phyloP scores from a whole-genome alignment of 2,113 vertebrate genomes.

The Hirundichthys speculiger region DNA sequence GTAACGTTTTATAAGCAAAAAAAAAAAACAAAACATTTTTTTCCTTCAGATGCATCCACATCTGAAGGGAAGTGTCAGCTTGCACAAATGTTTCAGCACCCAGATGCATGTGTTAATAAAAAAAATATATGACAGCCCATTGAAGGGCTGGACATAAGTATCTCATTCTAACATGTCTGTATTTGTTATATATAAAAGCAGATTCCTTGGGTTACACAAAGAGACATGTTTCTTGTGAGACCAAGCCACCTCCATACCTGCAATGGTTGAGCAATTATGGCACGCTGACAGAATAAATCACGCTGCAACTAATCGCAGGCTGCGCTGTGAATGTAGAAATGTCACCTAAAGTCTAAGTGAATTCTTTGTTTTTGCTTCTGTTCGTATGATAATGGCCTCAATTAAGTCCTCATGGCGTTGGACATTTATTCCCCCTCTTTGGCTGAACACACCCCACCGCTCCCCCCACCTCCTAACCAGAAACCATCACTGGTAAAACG shows the following conservation, averaged over 20 bases:
- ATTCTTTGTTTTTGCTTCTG: constrained; percentile 63
- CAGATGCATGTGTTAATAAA: constrained; percentile 17
- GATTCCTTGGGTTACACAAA: constrained; percentile 46
- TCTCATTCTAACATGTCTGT: constrained; percentile 39
- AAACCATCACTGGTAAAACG: constrained; percentile 46
- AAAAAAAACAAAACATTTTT: constrained; percentile 18
- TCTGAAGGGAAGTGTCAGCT: constrained; percentile 3
- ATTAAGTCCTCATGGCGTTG: constrained; percentile 56
- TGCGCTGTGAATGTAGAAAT: constrained; percentile 42
- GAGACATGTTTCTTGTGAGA: constrained; percentile 44
- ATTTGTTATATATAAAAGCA: constrained; percentile 57
- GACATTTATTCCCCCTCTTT: constrained; percentile 39
- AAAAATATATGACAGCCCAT: constrained; percentile 20
- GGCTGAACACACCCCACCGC: constrained; percentile 12
- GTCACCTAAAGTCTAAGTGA: constrained; percentile 51
- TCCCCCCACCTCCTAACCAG: constrained; percentile 1
- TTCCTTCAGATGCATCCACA: constrained; percentile 16
- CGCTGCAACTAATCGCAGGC: constrained; percentile 34
- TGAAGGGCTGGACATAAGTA: constrained; percentile 36
- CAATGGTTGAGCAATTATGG: constrained; percentile 62
- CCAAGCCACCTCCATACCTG: constrained; percentile 45
- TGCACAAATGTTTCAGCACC: constrained; percentile 11
- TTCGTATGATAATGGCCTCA: constrained; percentile 64
- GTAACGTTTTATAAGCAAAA: constrained; percentile 10
- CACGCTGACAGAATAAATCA: constrained; percentile 64